Base-by-base conservation (phyloP, 2,113 vertebrate species). In the Myocastor coypus region DNA sequence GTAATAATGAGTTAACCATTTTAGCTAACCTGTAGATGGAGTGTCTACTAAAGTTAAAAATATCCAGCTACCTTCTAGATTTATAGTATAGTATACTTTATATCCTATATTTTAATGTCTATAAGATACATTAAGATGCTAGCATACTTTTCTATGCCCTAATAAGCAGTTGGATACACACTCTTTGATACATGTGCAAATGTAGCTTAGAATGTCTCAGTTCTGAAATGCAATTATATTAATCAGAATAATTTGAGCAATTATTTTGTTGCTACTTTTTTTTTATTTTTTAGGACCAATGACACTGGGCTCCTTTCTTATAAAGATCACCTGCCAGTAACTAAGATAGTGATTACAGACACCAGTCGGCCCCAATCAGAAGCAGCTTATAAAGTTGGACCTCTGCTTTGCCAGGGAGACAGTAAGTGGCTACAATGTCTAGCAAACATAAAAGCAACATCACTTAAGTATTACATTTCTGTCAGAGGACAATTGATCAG, bases 301-400 rank as follows among this genome's bases (percentile, higher is more conserved):
- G 99, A 99, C 92, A 99, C 99, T 3, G 99, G 99, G 81, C 96
- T 99, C 50, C 98, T 99, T 57, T 99, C 99, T 83, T 99, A 99
- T 83, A 99, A 99, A 96, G 99, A 99, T 34, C 99, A 99, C 92
- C 98, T 99, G 57, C 99, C 99, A 0, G 98, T 99, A 59, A 99
- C 98, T 50, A 98, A 98, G 94, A 98, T 99, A 81, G 98, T 99
- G 83, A 97, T 99, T 91, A 99, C 99, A 37, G 99, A 99, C 68
- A 98, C 98, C n/a, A 98, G 98, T 66, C 98, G 99, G 40, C 98
- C 98, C 0, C 98, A 98, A 64, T 99, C 99, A 0, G 99, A 99
- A 96, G 99, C 98, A 11, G 99, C 99, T 73, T 99, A 99, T 94
- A 99, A 98, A 97, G 98, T 99, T 50, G 99, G 99, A 5, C 99